Evolutionary conservation across 2,797 vertebrate genomes (phyloP).

Genomic region (Tiaroga cobitis): DNA sequence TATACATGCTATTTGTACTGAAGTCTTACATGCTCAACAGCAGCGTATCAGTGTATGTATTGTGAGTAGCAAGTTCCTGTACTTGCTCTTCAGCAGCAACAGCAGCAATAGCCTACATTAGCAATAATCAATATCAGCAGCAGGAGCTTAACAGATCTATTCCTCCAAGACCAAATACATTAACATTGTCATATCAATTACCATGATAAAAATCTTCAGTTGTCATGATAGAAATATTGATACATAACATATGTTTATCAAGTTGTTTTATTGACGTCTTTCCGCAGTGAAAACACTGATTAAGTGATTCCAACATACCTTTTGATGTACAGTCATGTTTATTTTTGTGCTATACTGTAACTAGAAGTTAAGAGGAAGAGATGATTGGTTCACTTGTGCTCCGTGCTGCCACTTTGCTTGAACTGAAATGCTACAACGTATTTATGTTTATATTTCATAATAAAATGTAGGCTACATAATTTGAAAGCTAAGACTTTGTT

Average conservation of each 20-base stretch:
- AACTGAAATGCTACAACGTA: background rate
- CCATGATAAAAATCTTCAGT: background rate
- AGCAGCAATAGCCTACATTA: no score
- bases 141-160: background rate
- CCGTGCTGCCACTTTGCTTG: background rate
- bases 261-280: background rate
- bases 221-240: background rate
- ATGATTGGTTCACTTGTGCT: background rate
- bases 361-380: background rate
- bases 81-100: background rate
- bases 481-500: background rate
- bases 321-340: background rate
- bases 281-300: background rate
- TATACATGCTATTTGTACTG: no score
- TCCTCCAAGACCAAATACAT: background rate
- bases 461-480: background rate
- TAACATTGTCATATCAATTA: background rate
- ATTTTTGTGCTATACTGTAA: background rate
- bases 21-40: background rate
- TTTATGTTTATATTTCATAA: background rate
- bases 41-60: background rate
- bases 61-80: background rate
- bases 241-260: background rate
- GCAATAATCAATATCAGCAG: background rate
- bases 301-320: background rate